These are phyloP conservation scores for Elegia similella DNA, from an alignment of 2,888 invertebrate species.

Conservation along the genomic window DNA sequence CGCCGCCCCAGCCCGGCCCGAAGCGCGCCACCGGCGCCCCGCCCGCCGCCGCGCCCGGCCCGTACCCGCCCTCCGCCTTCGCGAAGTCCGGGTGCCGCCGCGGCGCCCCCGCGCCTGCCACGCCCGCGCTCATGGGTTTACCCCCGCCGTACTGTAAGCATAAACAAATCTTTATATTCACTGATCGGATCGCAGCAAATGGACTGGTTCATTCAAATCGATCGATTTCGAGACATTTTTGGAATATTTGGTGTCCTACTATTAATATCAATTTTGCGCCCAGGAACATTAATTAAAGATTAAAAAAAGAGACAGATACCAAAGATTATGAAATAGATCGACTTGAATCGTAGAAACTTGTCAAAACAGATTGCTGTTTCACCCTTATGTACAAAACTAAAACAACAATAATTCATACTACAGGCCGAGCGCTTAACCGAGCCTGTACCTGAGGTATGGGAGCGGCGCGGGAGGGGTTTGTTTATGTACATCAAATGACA, in stretches of 20 bases:
- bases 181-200: not conserved
- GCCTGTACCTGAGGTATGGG: no score
- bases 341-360: constrained; percentile 8
- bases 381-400: not conserved
- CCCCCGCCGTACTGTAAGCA: constrained; percentile 61
- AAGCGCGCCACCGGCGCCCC: constrained; percentile 46
- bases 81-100: constrained; percentile 91
- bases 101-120: constrained; percentile 83
- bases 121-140: constrained; percentile 64
- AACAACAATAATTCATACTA: not conserved
- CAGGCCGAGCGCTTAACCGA: no score
- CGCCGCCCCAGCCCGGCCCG: constrained; percentile 46
- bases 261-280: no score
- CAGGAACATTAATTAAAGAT: not conserved
- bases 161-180: not conserved
- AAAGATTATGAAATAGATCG: not conserved
- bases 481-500: no score
- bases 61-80: constrained; percentile 78
- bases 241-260: no score
- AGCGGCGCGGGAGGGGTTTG: no score
- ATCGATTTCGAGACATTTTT: not conserved
- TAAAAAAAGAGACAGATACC: not conserved
- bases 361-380: not conserved
- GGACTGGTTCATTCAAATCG: not conserved
- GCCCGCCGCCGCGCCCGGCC: constrained; percentile 55